A percentile compares a stretch with the other conserved stretches of the same genome.
Evolutionary conservation across 2,797 vertebrate species (phyloP).

Genomic region (Triplophysa yarkandensis): DNA sequence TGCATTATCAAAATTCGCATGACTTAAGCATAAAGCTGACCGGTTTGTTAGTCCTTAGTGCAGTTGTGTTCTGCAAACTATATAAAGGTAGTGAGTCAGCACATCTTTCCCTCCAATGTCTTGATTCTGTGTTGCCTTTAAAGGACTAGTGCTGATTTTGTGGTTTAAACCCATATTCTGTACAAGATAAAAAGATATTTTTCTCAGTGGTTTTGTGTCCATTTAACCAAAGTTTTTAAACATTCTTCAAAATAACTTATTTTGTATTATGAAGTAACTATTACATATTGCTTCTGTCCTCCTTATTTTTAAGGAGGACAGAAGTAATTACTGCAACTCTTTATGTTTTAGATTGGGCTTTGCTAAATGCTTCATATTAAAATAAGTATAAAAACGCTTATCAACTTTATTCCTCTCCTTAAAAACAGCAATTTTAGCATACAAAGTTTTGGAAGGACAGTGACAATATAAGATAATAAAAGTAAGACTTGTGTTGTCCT

Average conservation of each 20-base stretch:
- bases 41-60: neutral
- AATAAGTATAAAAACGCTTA: no score
- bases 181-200: neutral
- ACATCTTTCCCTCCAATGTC: neutral
- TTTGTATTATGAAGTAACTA: neutral
- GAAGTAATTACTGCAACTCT: no score
- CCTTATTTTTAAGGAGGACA: no score
- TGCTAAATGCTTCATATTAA: no score
- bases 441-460: no score
- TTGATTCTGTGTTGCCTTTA: neutral
- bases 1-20: conserved; percentile 28
- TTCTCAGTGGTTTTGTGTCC: no score
- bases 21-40: conserved; percentile 32
- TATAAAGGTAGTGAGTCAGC: conserved; percentile 8
- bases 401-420: no score
- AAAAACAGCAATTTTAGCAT: no score
- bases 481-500: no score
- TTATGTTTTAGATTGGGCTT: no score
- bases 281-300: no score
- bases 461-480: no score
- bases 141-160: neutral
- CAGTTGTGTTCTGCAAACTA: conserved; percentile 7
- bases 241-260: neutral
- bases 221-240: neutral
- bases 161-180: neutral